Evolutionary conservation across 2,888 invertebrate genomes (phyloP).

Genomic region (Aphodius sticticus): DNA sequence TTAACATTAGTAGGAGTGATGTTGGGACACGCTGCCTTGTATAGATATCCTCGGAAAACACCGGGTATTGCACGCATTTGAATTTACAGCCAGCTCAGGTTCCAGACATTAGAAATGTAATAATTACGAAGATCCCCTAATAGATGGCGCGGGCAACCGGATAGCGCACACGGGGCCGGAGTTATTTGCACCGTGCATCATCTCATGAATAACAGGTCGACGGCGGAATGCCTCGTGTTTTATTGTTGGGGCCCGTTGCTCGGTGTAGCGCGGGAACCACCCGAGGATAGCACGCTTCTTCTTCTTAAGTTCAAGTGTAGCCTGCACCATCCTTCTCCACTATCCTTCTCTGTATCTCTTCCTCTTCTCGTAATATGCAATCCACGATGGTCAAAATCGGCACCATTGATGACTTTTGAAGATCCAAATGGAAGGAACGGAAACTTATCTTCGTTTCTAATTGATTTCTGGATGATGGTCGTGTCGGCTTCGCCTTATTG

Average conservation of each 20-base stretch:
- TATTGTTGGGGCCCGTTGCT: slow-evolving; percentile 7
- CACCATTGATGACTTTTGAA: too few species aligned
- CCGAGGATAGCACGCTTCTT: slow-evolving; percentile 45
- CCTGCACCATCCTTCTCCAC: not conserved
- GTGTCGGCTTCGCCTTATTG: not conserved
- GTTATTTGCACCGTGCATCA: not conserved
- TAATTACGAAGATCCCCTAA: not conserved
- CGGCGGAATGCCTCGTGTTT: not conserved
- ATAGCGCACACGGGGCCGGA: not conserved
- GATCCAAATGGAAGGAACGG: not conserved
- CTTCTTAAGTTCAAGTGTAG: slow-evolving; percentile 15
- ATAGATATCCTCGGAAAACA: too few species aligned
- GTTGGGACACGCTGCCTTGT: too few species aligned
- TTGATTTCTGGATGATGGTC: not conserved
- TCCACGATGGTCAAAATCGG: not conserved
- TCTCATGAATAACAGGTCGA: not conserved
- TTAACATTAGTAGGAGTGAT: too few species aligned
- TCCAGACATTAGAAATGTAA: not conserved
- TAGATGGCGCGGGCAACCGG: not conserved
- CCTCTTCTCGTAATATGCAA: not conserved
- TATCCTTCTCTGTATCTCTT: not conserved
- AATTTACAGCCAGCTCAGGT: too few species aligned
- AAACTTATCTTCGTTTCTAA: not conserved
- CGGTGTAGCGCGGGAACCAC: slow-evolving; percentile 43
- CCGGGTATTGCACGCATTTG: too few species aligned